Base-by-base conservation (phyloP, 1,140 invertebrate species). In the Contarinia nasturtii region DNA sequence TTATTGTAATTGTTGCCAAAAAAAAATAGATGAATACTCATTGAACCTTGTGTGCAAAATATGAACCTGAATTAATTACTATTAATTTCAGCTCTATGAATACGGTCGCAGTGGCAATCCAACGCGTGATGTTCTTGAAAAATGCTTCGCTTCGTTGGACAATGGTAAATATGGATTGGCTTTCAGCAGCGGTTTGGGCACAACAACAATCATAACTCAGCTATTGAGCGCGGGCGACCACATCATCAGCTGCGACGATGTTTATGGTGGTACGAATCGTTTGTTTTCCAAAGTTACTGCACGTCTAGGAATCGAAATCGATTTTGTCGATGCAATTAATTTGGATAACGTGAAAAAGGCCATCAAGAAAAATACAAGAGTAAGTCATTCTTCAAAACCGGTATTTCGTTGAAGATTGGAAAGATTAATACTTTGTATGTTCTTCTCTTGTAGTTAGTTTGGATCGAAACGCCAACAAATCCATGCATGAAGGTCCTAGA, bases 401-500 rank as follows among this genome's bases (percentile, higher is more conserved):
- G 3, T 46, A 7, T 33, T 15, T 19, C 17, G 3, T n/a, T 19
- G 17, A 10, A 43, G 17, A 43, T 15, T 8, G 41, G 10, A 15
- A 43, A 46, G 15, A 4, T 49, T 48, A 36, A 8, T n/a, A 8
- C 45, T 18, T 46, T 36, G 18, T 27, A 27, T 10, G 10, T 27
- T 27, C 27, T 27, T 38, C 12, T 56, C 49, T 71, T 72, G 10
- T 52, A 89, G 85, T 74, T 97, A 68, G 70, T 98, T 18, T 99
- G 94, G 93, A 67, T 98, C 45, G 96, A 99, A 68, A 86, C 86
- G 0, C 95, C 95, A 2, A 95, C 95, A n/a, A 99, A 99, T 72
- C 96, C 96, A 0, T 69, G 86, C 0, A 63, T 98, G 54, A 93
- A 93, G 70, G 64, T 98, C 14, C 75, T 82, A 19, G 93, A 99